phyloP scores from a whole-genome alignment of 2,113 vertebrate species.

The Vulpes lagopus region DNA sequence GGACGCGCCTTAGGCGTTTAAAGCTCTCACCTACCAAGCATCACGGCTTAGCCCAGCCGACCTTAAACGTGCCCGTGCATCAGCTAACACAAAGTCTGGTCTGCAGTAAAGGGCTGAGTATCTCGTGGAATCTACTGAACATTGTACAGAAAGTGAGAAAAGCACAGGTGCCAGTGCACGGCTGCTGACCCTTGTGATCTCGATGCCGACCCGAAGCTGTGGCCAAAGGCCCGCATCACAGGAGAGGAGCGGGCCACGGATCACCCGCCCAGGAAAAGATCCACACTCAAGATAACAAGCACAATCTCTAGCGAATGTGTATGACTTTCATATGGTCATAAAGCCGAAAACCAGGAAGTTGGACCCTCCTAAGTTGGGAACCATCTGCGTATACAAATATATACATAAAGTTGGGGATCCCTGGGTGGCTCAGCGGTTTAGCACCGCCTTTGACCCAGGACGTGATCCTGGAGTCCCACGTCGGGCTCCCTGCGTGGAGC shows the following conservation, averaged over 20 bases:
- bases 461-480: no score
- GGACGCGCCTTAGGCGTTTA: background rate
- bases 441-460: no score
- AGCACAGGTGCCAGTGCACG: background rate
- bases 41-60: background rate
- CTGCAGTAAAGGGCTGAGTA: background rate
- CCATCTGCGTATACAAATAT: accelerated
- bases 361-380: accelerated
- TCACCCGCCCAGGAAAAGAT: background rate
- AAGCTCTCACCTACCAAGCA: background rate
- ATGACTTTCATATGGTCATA: accelerated
- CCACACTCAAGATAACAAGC: background rate
- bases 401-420: background rate
- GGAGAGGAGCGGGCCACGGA: background rate
- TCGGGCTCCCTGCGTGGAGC: no score
- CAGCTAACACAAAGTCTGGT: background rate
- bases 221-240: background rate
- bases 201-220: background rate
- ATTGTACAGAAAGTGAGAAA: background rate
- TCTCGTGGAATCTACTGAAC: background rate
- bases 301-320: accelerated
- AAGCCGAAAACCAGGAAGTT: background rate
- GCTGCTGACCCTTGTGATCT: background rate
- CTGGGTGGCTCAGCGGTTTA: no score
- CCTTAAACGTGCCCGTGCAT: background rate